Conservation (phyloP, 2,888 invertebrate genomes). For the Lysandra bellargus region DNA sequence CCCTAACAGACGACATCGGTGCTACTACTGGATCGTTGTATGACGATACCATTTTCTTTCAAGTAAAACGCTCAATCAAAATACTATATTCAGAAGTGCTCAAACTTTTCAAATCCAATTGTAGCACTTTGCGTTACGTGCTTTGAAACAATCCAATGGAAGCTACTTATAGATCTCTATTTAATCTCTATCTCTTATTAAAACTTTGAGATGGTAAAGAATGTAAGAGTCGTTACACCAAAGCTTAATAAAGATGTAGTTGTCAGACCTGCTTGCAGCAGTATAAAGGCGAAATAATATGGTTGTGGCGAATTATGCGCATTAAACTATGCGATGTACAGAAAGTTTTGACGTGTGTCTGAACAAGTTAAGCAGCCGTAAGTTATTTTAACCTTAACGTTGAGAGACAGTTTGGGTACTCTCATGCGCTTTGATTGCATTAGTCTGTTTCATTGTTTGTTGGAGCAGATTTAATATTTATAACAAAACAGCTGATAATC, state of each 20-base stretch:
- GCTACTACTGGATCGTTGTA: constrained; percentile 21
- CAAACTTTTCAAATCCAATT: background rate
- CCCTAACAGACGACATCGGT: constrained; percentile 14
- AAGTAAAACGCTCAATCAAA: constrained; percentile 16
- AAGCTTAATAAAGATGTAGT: background rate
- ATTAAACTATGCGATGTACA: background rate
- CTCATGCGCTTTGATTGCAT: constrained; percentile 7
- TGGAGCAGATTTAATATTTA: background rate
- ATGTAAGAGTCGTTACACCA: background rate
- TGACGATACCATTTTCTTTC: background rate
- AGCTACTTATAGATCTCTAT: background rate
- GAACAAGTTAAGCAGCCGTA: constrained; percentile 14
- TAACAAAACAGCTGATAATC: background rate
- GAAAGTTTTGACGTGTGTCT: constrained; percentile 25
- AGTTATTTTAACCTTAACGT: constrained; percentile 18
- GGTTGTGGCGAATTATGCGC: constrained; percentile 11
- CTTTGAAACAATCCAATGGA: background rate
- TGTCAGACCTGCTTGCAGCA: background rate
- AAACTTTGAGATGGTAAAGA: background rate
- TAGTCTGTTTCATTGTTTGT: constrained; percentile 12
- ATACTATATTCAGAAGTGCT: background rate
- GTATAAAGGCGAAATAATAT: constrained; percentile 4
- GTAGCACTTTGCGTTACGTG: background rate
- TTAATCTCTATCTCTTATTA: background rate
- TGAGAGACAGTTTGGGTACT: constrained; percentile 21